These are phyloP conservation scores for Thermophis baileyi DNA, from an alignment of 2,113 vertebrate genomes.

Conservation along the genomic window DNA sequence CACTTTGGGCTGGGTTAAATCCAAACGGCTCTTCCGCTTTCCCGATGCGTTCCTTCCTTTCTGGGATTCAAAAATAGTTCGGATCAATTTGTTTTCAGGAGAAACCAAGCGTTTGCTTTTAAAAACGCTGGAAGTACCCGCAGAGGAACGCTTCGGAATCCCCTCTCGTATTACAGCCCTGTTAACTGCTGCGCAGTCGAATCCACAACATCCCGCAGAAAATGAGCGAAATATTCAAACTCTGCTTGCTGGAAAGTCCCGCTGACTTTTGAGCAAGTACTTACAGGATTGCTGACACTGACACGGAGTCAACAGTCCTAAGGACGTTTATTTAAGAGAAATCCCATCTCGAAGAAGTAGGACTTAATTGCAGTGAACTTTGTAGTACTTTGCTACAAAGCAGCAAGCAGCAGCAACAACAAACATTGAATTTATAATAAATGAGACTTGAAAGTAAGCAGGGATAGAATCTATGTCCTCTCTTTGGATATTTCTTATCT, in stretches of 20 bases:
- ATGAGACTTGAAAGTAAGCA: neutral
- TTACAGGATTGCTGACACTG: neutral
- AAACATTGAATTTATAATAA: neutral
- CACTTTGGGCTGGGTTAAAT: neutral
- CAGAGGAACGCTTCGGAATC: neutral
- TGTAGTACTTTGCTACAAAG: too few relatives aligned
- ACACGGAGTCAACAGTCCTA: neutral
- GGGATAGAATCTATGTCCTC: too few relatives aligned
- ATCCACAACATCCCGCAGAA: neutral
- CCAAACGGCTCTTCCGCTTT: neutral
- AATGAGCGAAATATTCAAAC: neutral
- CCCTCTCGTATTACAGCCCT: neutral
- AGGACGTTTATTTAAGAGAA: neutral
- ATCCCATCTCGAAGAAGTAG: neutral
- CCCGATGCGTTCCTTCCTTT: neutral
- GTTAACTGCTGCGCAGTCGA: neutral
- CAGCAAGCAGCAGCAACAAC: neutral
- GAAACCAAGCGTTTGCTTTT: neutral
- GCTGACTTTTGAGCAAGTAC: neutral
- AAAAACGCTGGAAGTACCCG: neutral
- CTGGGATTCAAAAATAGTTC: neutral
- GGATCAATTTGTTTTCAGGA: neutral
- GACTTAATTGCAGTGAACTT: neutral
- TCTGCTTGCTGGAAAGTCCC: neutral
- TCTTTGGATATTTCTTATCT: neutral